A percentile compares a stretch with the other conserved stretches of the same genome.
These are phyloP conservation scores for Tiliqua scincoides DNA, from an alignment of 2,113 vertebrate genomes.

Conservation along the genomic window DNA sequence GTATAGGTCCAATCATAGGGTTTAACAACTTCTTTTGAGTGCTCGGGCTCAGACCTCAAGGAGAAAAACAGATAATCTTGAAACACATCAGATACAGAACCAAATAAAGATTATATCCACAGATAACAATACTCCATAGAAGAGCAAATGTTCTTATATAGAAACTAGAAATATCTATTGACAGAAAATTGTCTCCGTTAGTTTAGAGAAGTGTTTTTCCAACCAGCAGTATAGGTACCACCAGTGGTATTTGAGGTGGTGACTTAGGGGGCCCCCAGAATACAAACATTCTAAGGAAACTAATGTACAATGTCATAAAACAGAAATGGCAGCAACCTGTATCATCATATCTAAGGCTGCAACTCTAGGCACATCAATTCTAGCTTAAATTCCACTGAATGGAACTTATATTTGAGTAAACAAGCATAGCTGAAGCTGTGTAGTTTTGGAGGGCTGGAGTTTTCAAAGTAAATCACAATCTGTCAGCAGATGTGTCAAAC, in stretches of 20 bases:
- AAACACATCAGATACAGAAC: background rate
- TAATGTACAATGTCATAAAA: too few species aligned
- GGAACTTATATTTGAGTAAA: background rate
- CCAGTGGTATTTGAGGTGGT: too few species aligned
- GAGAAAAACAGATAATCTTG: slow-evolving; percentile 46
- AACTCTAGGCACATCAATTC: background rate
- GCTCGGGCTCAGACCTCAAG: slow-evolving; percentile 89
- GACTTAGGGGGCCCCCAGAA: too few species aligned
- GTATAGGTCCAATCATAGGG: slow-evolving; percentile 98
- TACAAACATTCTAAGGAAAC: too few species aligned
- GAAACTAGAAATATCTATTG: background rate
- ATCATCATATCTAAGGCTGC: too few species aligned
- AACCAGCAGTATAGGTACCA: too few species aligned
- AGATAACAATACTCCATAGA: background rate
- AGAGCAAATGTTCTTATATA: background rate
- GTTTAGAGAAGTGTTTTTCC: too few species aligned
- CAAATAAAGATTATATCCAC: background rate
- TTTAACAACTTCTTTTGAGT: slow-evolving; percentile 91
- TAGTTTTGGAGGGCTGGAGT: background rate
- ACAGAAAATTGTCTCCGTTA: too few species aligned
- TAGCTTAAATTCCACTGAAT: background rate
- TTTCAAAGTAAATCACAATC: slow-evolving; percentile 19
- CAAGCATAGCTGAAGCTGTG: background rate
- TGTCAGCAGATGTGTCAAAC: background rate
- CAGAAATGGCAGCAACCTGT: too few species aligned